These are phyloP conservation scores for Siderastrea siderea DNA, from an alignment of 92 coral and sea anemone genomes.

Conservation along the genomic window DNA sequence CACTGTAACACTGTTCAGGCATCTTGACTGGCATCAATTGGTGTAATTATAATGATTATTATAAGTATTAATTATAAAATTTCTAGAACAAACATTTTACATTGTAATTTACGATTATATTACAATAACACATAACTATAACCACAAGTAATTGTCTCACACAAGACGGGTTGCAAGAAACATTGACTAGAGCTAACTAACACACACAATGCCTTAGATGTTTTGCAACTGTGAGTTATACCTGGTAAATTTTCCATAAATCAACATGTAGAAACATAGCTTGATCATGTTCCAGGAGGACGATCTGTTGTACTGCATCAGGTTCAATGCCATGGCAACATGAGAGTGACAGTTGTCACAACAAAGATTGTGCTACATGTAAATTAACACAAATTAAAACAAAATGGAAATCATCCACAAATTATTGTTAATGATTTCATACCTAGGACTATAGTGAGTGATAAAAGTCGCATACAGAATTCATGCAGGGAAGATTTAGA, in stretches of 20 bases:
- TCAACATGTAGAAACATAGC: conserved; percentile 76
- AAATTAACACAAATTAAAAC: not conserved
- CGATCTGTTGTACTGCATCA: conserved; percentile 86
- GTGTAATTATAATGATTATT: too few species aligned
- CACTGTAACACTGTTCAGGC: too few species aligned
- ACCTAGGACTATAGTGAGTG: too few species aligned
- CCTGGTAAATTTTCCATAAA: conserved; percentile 96
- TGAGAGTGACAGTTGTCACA: conserved; percentile 99
- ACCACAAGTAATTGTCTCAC: too few species aligned
- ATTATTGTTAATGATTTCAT: too few species aligned
- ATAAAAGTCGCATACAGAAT: too few species aligned
- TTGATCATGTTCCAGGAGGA: conserved; percentile 97
- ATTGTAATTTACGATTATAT: too few species aligned
- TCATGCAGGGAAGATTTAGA: too few species aligned
- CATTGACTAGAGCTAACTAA: not conserved
- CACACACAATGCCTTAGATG: not conserved
- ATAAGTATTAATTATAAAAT: too few species aligned
- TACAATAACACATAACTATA: too few species aligned
- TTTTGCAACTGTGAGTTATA: not conserved
- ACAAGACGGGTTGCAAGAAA: not conserved
- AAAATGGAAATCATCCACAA: not conserved
- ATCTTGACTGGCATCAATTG: too few species aligned
- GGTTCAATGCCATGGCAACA: conserved; percentile 97
- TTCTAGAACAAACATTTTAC: too few species aligned
- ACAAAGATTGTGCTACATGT: conserved; percentile 87